Percentiles rank a stretch among this genome's conserved stretches.
These are phyloP conservation scores for Papilio machaon DNA, from an alignment of 1,140 invertebrate species.

Conservation along the genomic window DNA sequence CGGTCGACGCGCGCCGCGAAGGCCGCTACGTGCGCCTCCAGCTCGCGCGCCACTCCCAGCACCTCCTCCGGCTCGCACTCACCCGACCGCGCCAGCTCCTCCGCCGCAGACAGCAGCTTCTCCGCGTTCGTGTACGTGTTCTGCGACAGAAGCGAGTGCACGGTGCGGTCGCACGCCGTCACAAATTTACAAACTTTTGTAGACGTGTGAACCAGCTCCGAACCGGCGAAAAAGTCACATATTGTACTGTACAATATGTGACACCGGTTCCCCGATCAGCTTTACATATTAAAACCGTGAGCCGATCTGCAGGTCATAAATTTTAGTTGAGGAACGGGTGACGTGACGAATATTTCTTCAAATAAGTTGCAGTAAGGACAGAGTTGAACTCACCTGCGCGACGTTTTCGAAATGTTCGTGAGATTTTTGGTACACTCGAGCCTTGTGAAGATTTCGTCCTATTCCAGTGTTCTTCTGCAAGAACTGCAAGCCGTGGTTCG, in stretches of 20 bases:
- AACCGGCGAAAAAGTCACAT: no score
- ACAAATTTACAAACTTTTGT: no score
- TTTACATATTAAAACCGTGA: no score
- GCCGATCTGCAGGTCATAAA: no score
- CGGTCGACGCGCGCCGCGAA: constrained; percentile 98
- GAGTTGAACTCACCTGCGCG: constrained; percentile 88
- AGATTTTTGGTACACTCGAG: constrained; percentile 97
- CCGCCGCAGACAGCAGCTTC: constrained; percentile 96
- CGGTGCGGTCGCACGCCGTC: no score
- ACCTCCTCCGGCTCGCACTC: constrained; percentile 98
- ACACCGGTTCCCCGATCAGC: not conserved
- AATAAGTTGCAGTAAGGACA: constrained; percentile 25
- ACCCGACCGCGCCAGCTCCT: constrained; percentile 97
- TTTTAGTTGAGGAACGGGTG: constrained; percentile 35
- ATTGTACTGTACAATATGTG: no score
- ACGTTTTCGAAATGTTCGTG: constrained; percentile 99
- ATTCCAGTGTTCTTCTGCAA: constrained; percentile 98
- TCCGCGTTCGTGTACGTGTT: constrained; percentile 99
- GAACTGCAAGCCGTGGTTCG: constrained; percentile 99
- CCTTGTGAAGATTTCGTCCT: constrained; percentile 96
- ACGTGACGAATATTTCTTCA: not conserved
- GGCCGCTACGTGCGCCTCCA: constrained; percentile 95
- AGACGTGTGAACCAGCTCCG: no score
- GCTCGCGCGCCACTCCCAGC: constrained; percentile 94
- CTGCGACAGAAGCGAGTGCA: constrained; percentile 75